Conservation (phyloP, 2,888 invertebrate species). For the Lasioglossum leucozonium region DNA sequence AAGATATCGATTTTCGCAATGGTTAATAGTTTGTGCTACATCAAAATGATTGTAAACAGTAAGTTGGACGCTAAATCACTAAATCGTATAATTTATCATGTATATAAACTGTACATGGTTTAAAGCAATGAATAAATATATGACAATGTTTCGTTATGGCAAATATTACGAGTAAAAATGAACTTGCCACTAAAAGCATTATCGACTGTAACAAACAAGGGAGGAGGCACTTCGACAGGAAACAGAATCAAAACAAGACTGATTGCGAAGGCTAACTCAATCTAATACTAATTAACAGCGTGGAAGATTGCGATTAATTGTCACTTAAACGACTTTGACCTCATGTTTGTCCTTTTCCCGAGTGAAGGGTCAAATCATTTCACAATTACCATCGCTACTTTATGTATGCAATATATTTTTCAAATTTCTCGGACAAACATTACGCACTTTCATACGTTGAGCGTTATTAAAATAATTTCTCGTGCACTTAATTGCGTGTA, state of each 20-base stretch:
- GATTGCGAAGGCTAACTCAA: slow-evolving; percentile 58
- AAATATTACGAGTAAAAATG: background rate
- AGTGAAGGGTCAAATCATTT: background rate
- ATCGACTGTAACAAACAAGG: background rate
- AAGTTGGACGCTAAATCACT: too few relatives aligned
- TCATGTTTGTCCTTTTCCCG: background rate
- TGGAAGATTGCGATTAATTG: slow-evolving; percentile 53
- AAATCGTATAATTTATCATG: too few relatives aligned
- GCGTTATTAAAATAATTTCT: background rate
- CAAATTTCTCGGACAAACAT: background rate
- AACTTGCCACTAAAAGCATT: background rate
- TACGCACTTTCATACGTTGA: background rate
- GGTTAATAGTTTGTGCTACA: too few relatives aligned
- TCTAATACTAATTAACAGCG: slow-evolving; percentile 61
- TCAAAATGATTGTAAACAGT: too few relatives aligned
- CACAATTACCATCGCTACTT: slow-evolving; percentile 15
- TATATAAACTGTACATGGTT: too few relatives aligned
- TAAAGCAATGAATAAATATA: too few relatives aligned
- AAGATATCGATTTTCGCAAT: too few relatives aligned
- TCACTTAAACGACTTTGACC: slow-evolving; percentile 39
- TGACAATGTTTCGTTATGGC: too few relatives aligned
- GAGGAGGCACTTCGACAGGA: background rate
- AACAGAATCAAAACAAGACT: slow-evolving; percentile 22
- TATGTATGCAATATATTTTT: background rate
- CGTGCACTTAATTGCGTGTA: background rate